Conservation (phyloP, 1,140 invertebrate genomes). For the Dinoponera quadriceps region DNA sequence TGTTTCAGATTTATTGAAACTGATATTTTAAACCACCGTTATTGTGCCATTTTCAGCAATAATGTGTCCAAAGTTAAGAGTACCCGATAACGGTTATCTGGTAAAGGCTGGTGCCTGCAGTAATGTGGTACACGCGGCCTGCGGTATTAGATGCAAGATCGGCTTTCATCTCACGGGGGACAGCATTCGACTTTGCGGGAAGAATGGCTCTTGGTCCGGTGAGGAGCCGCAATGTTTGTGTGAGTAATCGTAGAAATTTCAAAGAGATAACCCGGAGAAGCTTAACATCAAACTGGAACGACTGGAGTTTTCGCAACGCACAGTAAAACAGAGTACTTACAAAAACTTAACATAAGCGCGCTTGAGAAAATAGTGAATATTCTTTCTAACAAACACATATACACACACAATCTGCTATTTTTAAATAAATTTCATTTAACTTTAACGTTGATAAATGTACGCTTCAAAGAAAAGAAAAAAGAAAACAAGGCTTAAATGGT, state of each 20-base stretch:
- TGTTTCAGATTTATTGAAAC: neutral
- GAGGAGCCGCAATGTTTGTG: constrained; percentile 87
- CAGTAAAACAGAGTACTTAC: no score
- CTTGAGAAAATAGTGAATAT: no score
- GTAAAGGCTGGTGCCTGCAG: constrained; percentile 88
- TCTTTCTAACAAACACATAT: no score
- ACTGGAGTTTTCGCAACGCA: no score
- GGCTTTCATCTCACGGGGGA: constrained; percentile 89
- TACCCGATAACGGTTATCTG: constrained; percentile 89
- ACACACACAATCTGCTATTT: no score
- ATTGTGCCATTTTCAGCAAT: constrained; percentile 84
- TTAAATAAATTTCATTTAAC: no score
- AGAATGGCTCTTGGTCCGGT: constrained; percentile 90
- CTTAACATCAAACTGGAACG: no score
- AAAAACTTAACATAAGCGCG: no score
- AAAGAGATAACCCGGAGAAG: neutral
- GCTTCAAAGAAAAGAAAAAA: no score
- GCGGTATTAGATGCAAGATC: constrained; percentile 89
- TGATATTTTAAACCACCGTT: neutral
- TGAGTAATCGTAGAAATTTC: constrained; percentile 78
- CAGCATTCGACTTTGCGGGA: constrained; percentile 89
- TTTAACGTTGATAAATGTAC: no score
- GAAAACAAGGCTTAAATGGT: no score
- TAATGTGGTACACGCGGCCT: constrained; percentile 90
- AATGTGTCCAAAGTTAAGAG: constrained; percentile 87